Base-by-base conservation (phyloP, 1,140 invertebrate species). In the Ceratina calcarata region DNA sequence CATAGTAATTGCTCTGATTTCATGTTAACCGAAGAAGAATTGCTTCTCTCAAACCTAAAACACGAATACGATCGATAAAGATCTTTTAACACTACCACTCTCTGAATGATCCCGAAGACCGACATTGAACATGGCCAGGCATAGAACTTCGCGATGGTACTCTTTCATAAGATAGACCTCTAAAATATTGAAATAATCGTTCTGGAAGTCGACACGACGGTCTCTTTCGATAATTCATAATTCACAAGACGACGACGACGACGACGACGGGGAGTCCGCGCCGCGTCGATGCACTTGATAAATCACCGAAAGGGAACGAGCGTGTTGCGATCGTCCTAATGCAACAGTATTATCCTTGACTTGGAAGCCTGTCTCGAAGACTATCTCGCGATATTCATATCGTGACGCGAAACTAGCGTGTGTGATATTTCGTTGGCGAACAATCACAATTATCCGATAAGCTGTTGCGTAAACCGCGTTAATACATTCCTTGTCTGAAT, bases 401-500 rank as follows among this genome's bases (percentile, higher is more conserved):
- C 55, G 22, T 37, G 60, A 55, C 37, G 68, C 73, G 20, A 69
- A 67, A 20, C 24, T 55, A 45, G 27, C 51, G 57, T 20, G 22
- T 22, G 22, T 27, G 20, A 0, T 18, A 57, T 6, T 45, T 72
- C 69, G n/a, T n/a, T 45, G n/a, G 24, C 10, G 27, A 58, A 45
- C 70, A 61, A 45, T 62, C 53, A 49, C 61, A 62, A 81, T 61
- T 60, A 61, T n/a, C 32, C 62, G 75, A 69, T n/a, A 62, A 68
- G n/a, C 58, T 49, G 12, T 8, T 18, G 83, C 8, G 18, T n/a
- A 4, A 10, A 20, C 20, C 24, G 51, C 67, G 67, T 60, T 93
- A 92, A 74, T 87, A 92, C 90, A 93, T 92, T 79, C 92, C 91
- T 89, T 91, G 92, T 78, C 94, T 93, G 93, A 93, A 95, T 55